Percentiles rank a stretch among this genome's conserved stretches.
phyloP scores from a whole-genome alignment of 1,140 invertebrate species.

The Lepidurus couesii region DNA sequence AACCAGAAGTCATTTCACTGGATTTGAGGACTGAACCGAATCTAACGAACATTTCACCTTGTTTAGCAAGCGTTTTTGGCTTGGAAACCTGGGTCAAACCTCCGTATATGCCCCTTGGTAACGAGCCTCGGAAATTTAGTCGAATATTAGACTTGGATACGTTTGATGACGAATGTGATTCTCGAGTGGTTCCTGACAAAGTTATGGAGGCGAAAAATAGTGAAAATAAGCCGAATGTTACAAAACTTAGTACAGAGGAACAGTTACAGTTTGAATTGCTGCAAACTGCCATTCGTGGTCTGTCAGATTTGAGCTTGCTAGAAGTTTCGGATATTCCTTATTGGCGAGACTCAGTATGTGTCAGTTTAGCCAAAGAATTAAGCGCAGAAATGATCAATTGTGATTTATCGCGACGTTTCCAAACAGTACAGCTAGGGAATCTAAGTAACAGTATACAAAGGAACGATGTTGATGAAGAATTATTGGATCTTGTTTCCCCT shows the following conservation, averaged over 20 bases:
- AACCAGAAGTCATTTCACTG: neutral
- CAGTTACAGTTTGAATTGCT: neutral
- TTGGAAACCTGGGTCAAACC: neutral
- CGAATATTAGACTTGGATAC: neutral
- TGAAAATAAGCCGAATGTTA: neutral
- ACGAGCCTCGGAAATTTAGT: neutral
- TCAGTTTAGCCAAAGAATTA: neutral
- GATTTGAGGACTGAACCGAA: neutral
- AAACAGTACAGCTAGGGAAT: neutral
- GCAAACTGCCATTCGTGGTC: neutral
- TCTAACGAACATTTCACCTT: neutral
- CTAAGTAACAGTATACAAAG: neutral
- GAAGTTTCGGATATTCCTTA: neutral
- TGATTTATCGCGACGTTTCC: neutral
- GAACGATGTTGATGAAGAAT: neutral
- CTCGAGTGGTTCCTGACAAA: neutral
- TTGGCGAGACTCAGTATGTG: neutral
- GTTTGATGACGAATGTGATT: neutral
- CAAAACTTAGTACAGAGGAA: neutral
- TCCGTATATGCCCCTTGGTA: neutral
- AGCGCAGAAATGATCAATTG: neutral
- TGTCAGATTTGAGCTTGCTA: constrained; percentile 4
- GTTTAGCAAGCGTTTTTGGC: neutral
- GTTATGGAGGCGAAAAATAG: neutral
- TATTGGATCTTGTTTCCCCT: neutral